Base-by-base conservation (phyloP, 2,113 vertebrate species). In the Ancistrus triradiatus region DNA sequence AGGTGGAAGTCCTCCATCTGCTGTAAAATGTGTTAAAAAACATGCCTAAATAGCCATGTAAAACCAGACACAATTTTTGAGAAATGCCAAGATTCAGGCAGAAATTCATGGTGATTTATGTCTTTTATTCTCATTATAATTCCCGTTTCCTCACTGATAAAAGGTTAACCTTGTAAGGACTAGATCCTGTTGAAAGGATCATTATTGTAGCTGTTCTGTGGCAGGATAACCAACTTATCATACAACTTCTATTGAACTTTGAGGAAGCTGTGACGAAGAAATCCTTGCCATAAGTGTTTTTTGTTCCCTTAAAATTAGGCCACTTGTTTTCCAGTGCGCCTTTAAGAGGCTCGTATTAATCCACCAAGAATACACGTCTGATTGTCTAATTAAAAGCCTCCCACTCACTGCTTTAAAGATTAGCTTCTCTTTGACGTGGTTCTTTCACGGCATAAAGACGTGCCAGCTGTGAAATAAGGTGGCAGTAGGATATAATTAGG, bases 341-440 rank as follows among this genome's bases (percentile, higher is more conserved):
- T 48, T 35, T 51, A 27, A 49, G 56, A 63, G 31, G 24, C 17
- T 8, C 11, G 40, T 40, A 72, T 67, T 70, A 74, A 63, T 74
- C 46, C 63, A 28, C 7, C 14, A 27, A 66, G 40, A 60, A 72
- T 25, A 37, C 44, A 37, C 61, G 40, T 2, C 47, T 55, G 66
- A 66, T 65, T 64, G 15, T 72, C 17, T 60, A 46, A 76, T 69
- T 52, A 63, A 63, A 14, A 22, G 35, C 25, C 24, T 55, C 50
- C 59, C n/a, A 47, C 55, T 51, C 24, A 14, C 2, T 38, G 27
- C 58, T 51, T 62, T 52, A 66, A 14, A 65, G 55, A 59, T 59
- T 47, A 44, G 49, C 3, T 18, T 53, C 35, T 46, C 28, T 31
- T 67, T 47, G 22, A 33, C 15, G 14, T 15, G 40, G 38, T 21